Conservation (phyloP, 2,797 vertebrate species). For the Hipposideros larvatus region DNA sequence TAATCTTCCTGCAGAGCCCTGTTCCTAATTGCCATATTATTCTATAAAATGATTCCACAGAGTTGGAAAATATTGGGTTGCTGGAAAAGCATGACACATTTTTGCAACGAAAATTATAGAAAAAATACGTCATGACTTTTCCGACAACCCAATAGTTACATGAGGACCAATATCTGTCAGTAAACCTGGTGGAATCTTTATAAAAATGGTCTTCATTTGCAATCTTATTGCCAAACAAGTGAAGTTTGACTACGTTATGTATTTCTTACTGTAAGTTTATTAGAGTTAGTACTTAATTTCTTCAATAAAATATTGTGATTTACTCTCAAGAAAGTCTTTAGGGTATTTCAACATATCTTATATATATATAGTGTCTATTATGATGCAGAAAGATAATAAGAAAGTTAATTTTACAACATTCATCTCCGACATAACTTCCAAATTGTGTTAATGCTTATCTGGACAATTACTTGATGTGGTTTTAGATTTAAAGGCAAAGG, state of each 20-base stretch:
- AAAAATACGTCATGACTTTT: too few species aligned
- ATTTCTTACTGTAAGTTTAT: neutral
- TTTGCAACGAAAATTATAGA: too few species aligned
- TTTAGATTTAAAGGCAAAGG: neutral
- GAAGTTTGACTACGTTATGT: neutral
- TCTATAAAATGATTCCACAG: neutral
- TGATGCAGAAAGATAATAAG: neutral
- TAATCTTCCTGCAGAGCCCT: neutral
- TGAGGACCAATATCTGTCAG: neutral
- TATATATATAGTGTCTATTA: neutral
- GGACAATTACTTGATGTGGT: neutral
- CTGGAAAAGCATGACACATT: too few species aligned
- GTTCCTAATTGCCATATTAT: neutral
- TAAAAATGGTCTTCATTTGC: neutral
- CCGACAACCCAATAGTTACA: neutral
- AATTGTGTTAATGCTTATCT: neutral
- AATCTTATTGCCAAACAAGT: slow-evolving; percentile 6
- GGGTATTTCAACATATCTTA: neutral
- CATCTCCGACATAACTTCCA: neutral
- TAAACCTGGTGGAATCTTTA: neutral
- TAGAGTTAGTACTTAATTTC: neutral
- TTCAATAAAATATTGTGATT: neutral
- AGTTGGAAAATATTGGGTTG: neutral
- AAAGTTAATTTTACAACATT: neutral
- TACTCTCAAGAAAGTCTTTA: slow-evolving; percentile 10